Percentiles rank a stretch among this genome's conserved stretches.
Conservation (phyloP, 2,888 invertebrate species). For the Acronicta psi region DNA sequence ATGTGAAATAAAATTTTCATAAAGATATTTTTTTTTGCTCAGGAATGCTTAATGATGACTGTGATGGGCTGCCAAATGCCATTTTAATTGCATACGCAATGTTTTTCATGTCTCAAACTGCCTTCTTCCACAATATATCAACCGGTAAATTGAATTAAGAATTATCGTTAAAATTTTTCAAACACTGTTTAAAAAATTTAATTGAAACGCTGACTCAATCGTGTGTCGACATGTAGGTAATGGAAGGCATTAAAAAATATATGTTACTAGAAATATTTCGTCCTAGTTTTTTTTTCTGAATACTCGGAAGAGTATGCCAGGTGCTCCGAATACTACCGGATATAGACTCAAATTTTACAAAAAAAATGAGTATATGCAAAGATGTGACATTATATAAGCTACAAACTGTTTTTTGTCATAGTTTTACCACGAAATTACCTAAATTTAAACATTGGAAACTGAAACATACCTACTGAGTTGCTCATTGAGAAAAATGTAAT, state of each 20-base stretch:
- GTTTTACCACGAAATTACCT: too few relatives aligned
- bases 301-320: too few relatives aligned
- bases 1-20: conserved; percentile 25
- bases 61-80: conserved; percentile 27
- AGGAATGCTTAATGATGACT: conserved; percentile 15
- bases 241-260: conserved; percentile 7
- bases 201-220: conserved; percentile 17
- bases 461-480: too few relatives aligned
- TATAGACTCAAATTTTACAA: too few relatives aligned
- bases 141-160: conserved; percentile 39
- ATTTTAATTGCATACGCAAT: conserved; percentile 28
- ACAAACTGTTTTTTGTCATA: too few relatives aligned
- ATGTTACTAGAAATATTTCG: conserved; percentile 11
- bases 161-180: conserved; percentile 34
- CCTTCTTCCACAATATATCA: conserved; percentile 9
- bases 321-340: too few relatives aligned
- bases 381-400: too few relatives aligned
- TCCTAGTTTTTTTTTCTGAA: too few relatives aligned
- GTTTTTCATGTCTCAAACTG: conserved; percentile 22
- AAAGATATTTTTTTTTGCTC: conserved; percentile 19
- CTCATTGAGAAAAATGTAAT: too few relatives aligned
- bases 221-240: background rate
- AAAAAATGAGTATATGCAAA: too few relatives aligned
- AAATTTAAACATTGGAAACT: too few relatives aligned
- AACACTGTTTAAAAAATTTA: conserved; percentile 13